Conservation (phyloP, 2,113 vertebrate genomes). For the Sterrhoptilus dennistouni region DNA sequence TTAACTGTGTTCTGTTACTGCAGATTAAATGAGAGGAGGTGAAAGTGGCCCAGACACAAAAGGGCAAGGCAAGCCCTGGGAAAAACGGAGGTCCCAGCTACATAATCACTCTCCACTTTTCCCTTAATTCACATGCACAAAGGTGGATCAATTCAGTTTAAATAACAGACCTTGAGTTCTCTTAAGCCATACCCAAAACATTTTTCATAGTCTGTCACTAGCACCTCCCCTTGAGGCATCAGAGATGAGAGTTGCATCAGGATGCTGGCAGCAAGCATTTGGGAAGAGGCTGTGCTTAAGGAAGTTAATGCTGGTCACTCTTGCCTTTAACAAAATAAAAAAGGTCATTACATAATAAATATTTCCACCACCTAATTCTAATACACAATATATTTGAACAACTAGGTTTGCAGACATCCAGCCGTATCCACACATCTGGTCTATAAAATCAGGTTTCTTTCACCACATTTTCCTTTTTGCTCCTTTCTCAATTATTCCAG, state of each 20-base stretch:
- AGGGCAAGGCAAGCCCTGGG: background rate
- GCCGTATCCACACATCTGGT: background rate
- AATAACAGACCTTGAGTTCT: background rate
- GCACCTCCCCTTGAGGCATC: background rate
- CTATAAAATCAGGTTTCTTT: background rate
- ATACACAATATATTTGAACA: background rate
- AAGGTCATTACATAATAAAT: background rate
- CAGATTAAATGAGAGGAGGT: background rate
- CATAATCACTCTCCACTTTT: background rate
- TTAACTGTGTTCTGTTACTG: background rate
- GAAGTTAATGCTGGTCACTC: background rate
- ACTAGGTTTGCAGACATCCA: background rate
- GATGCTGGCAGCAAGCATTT: background rate
- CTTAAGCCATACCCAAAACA: background rate
- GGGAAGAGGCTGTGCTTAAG: background rate
- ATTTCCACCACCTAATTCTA: background rate
- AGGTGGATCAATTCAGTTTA: background rate
- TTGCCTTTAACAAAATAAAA: background rate
- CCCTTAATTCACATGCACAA: background rate
- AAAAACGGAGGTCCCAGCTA: background rate
- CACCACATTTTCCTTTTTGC: background rate
- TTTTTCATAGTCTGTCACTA: background rate
- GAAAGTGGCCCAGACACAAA: background rate
- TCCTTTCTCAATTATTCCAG: background rate
- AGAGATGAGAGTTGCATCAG: background rate